Evolutionary conservation across 2,113 vertebrate genomes (phyloP), one percentile per base, ranked within the genome.

Genomic region (Nestor notabilis): DNA sequence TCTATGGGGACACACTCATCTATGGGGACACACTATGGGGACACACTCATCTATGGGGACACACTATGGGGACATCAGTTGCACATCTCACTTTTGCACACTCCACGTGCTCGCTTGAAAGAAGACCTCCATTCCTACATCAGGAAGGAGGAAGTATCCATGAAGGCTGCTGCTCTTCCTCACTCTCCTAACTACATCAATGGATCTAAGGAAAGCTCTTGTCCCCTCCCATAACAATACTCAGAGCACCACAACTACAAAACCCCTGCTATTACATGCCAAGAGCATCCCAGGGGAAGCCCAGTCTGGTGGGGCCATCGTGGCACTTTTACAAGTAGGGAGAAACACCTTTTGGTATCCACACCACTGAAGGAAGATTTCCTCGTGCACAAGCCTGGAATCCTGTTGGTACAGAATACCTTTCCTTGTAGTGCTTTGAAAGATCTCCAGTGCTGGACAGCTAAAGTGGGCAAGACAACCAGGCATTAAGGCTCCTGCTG

Each of bases 101-200:
- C 31, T 15, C 31, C 14, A 11, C 37, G 3, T 17, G 9, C 13
- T 24, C 39, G 11, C 21, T 13, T 15, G 69, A 63, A 80, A 64
- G 39, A 25, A 50, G 76, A 66, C 1, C 37, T 75, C 60, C 47
- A 16, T 50, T 31, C 81, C 81, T 52, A 10, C 11, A 20, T 3
- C 10, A 20, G 24, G 17, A 69, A 52, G 37, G 15, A 69, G 35
- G 37, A 41, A 65, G 53, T 11, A 80, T 6, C 27, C 41, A 4
- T 1, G 16, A 69, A 79, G n/a, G 33, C 28, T 33, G 49, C 28
- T 19, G 18, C 15, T 14, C 15, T 37, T 81, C n/a, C 20, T 44
- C 3, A 16, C 33, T 77, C n/a, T 15, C 14, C 2, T 20, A 47
- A 1, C 17, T 3, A 28, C 39, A 27, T 4, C 1, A 1, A 24